Evolutionary conservation across 2,888 invertebrate genomes (phyloP), one percentile per base, ranked within the genome.

Genomic region (Noctuana brunneofusca): DNA sequence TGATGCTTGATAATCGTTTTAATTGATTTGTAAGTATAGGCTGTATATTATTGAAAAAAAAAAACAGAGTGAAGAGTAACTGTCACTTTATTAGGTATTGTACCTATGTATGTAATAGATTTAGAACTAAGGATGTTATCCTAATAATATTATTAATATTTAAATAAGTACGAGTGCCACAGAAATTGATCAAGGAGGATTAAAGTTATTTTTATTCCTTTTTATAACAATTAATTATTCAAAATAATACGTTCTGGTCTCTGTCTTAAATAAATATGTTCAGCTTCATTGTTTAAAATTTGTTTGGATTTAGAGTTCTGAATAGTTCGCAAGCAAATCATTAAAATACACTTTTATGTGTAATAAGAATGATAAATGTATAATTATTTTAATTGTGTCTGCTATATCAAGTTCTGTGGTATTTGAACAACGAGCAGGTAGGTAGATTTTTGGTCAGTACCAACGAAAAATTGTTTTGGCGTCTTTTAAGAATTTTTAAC

Each of bases 21-120:
- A 1, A 20, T n/a, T 30, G 12, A 3, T 9, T 22, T 48, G 14
- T 57, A 57, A 57, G 6, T 50, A 12, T 35, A 46, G 30, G 9
- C 24, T 54, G 43, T 60, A 48, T 60, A 46, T 43, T 53, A 43
- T 53, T 38, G n/a, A 53, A 24, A 20, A 27, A 24, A 20, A 27
- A 52, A 50, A 46, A 46, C 35, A 53, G 52, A 59, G 35, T 35
- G n/a, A 35, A 35, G 35, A 35, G 52, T 59, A 52, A 58, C 49
- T 35, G 48, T 50, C 38, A 50, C 18, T 50, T 27, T 58, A 52
- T 38, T 38, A 41, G n/a, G n/a, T n/a, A n/a, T n/a, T 49, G 16
- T 3, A 16, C 16, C n/a, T 43, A 4, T 48, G 2, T 58, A 32
- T 57, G 9, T 20, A 41, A 35, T 50, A 50, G 41, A 14, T 41